phyloP scores from a whole-genome alignment of 2,113 vertebrate species.

The Phaethon lepturus region DNA sequence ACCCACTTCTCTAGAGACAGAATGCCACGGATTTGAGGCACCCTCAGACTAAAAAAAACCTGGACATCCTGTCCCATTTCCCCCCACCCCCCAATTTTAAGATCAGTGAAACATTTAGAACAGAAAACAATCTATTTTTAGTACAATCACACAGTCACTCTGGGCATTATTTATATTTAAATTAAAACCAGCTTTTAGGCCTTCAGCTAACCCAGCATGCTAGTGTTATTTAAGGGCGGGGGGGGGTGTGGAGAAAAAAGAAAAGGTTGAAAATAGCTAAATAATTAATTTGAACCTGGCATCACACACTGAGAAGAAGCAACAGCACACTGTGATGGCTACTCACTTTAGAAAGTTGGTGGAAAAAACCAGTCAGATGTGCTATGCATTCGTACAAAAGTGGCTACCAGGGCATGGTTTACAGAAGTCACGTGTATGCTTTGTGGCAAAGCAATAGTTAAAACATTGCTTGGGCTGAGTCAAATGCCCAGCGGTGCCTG shows the following conservation, averaged over 20 bases:
- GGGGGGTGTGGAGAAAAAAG: not conserved
- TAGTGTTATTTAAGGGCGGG: not conserved
- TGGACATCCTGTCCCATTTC: not conserved
- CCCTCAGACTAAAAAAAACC: conserved; percentile 20
- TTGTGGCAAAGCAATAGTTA: not conserved
- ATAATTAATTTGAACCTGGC: not conserved
- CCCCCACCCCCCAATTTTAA: conserved; percentile 1
- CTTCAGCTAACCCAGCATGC: not conserved
- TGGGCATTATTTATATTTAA: conserved; percentile 55
- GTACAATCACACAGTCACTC: conserved; percentile 5
- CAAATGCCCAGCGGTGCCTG: conserved; percentile 46
- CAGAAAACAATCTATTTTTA: conserved; percentile 58
- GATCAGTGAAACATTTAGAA: conserved; percentile 29
- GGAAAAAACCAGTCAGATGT: not conserved
- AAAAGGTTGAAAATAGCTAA: not conserved
- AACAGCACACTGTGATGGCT: not conserved
- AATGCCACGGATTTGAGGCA: conserved; percentile 26
- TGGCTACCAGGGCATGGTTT: not conserved
- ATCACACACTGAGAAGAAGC: not conserved
- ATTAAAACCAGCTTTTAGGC: conserved; percentile 55
- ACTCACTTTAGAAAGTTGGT: not conserved
- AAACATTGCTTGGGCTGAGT: conserved; percentile 2
- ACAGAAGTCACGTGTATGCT: not conserved
- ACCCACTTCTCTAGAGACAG: conserved; percentile 10
- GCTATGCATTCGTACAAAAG: not conserved